Percentiles rank a stretch among this genome's conserved stretches.
These are phyloP conservation scores for Ptychochromis oligacanthus DNA, from an alignment of 2,113 vertebrate genomes.

Conservation along the genomic window DNA sequence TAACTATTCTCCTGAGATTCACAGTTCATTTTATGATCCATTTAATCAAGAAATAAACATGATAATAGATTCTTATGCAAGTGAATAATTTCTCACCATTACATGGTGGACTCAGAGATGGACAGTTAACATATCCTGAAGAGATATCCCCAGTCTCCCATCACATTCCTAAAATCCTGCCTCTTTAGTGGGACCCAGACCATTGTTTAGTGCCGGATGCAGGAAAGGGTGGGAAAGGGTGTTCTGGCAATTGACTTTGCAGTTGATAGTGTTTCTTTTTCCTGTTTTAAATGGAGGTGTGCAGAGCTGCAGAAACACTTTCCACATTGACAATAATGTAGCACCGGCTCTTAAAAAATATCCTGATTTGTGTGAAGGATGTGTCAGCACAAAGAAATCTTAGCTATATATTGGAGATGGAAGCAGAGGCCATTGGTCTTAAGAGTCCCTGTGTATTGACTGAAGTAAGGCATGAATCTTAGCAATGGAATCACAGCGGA, in stretches of 20 bases:
- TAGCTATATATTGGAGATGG: background rate
- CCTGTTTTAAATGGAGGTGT: slow-evolving; percentile 69
- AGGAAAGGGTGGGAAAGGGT: slow-evolving; percentile 82
- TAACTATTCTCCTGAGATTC: background rate
- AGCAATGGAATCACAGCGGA: slow-evolving; percentile 30
- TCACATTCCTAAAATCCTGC: slow-evolving; percentile 30
- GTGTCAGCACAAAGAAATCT: background rate
- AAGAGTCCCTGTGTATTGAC: background rate
- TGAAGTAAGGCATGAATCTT: background rate
- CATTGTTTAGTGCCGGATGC: slow-evolving; percentile 81
- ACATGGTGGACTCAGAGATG: background rate
- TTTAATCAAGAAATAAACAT: background rate
- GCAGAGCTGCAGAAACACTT: background rate
- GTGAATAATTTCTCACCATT: background rate
- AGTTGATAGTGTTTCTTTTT: slow-evolving; percentile 72
- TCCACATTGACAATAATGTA: background rate
- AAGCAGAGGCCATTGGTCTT: background rate
- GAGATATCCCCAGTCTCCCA: background rate
- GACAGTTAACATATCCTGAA: background rate
- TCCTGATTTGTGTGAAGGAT: background rate
- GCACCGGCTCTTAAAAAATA: background rate
- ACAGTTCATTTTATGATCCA: background rate
- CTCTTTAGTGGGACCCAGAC: slow-evolving; percentile 35
- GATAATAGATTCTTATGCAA: slow-evolving; percentile 3
- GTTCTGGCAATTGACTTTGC: slow-evolving; percentile 59